These are phyloP conservation scores for Melanotaenia maccullochi DNA, from an alignment of 2,797 vertebrate species.

Conservation along the genomic window DNA sequence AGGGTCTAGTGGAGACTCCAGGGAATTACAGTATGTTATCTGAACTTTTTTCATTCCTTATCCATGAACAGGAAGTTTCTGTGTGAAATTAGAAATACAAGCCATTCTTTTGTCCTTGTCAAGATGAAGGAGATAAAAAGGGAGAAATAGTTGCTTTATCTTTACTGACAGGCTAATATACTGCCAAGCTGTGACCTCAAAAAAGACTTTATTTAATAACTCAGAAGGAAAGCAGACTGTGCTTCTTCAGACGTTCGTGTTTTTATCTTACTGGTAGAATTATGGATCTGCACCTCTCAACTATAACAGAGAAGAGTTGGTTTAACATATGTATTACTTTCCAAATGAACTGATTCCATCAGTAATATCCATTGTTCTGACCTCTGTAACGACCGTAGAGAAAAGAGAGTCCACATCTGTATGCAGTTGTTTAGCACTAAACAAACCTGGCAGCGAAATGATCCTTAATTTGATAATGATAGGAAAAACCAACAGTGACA, in stretches of 20 bases:
- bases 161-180: conserved; percentile 3
- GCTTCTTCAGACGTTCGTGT: background rate
- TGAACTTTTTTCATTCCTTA: conserved; percentile 34
- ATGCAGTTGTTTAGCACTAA: conserved; percentile 59
- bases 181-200: conserved; percentile 4
- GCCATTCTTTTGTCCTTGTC: conserved; percentile 46
- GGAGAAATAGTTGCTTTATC: conserved; percentile 20
- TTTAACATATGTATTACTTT: conserved; percentile 15
- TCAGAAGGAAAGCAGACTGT: conserved; percentile 2
- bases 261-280: background rate
- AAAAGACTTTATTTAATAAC: conserved; percentile 17
- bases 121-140: conserved; percentile 14
- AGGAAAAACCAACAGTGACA: conserved; percentile 70
- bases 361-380: conserved; percentile 30
- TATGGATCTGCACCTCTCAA: conserved; percentile 19
- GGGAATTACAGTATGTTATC: conserved; percentile 55
- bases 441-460: conserved; percentile 66
- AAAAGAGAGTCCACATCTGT: conserved; percentile 64
- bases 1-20: conserved; percentile 43
- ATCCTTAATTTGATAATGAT: conserved; percentile 72
- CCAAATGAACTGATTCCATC: conserved; percentile 22
- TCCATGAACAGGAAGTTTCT: conserved; percentile 52
- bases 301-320: conserved; percentile 1
- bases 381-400: conserved; percentile 31
- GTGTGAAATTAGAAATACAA: conserved; percentile 53